These are phyloP conservation scores for Tinea semifulvella DNA, from an alignment of 2,888 invertebrate genomes.

Conservation along the genomic window DNA sequence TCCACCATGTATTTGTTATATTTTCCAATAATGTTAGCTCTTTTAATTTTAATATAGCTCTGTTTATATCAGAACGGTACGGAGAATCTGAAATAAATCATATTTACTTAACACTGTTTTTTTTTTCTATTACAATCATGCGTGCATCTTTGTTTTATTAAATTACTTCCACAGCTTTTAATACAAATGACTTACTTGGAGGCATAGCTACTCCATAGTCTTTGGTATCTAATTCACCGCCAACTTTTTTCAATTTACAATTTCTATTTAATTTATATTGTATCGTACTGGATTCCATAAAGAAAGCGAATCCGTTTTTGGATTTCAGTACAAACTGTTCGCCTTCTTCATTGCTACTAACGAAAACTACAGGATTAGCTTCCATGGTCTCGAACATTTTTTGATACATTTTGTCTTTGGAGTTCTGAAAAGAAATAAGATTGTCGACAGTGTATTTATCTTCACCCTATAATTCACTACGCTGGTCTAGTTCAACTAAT, in stretches of 20 bases:
- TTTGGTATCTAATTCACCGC: slow-evolving; percentile 83
- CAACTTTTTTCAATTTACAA: slow-evolving; percentile 83
- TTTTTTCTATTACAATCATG: background rate
- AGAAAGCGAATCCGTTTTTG: slow-evolving; percentile 79
- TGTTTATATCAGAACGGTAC: slow-evolving; percentile 80
- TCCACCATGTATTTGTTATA: slow-evolving; percentile 93
- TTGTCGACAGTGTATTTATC: too few relatives aligned
- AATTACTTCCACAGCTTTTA: background rate
- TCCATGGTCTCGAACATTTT: slow-evolving; percentile 93
- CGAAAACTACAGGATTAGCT: slow-evolving; percentile 79
- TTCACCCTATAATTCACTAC: too few relatives aligned
- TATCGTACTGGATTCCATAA: slow-evolving; percentile 95
- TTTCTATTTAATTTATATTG: slow-evolving; percentile 88
- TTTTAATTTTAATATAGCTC: slow-evolving; percentile 87
- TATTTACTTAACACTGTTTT: background rate
- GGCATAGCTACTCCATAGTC: slow-evolving; percentile 88
- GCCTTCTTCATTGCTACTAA: slow-evolving; percentile 82
- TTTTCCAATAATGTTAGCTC: slow-evolving; percentile 81
- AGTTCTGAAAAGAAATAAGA: slow-evolving; percentile 60
- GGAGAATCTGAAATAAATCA: slow-evolving; percentile 67
- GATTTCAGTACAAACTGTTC: slow-evolving; percentile 74
- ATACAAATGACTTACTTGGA: slow-evolving; percentile 66
- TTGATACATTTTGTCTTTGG: slow-evolving; percentile 85
- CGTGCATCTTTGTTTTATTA: background rate
- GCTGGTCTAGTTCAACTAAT: too few relatives aligned